Evolutionary conservation across 2,797 vertebrate genomes (phyloP), one percentile per base, ranked within the genome.

Genomic region (Acanthurus leucopareius): DNA sequence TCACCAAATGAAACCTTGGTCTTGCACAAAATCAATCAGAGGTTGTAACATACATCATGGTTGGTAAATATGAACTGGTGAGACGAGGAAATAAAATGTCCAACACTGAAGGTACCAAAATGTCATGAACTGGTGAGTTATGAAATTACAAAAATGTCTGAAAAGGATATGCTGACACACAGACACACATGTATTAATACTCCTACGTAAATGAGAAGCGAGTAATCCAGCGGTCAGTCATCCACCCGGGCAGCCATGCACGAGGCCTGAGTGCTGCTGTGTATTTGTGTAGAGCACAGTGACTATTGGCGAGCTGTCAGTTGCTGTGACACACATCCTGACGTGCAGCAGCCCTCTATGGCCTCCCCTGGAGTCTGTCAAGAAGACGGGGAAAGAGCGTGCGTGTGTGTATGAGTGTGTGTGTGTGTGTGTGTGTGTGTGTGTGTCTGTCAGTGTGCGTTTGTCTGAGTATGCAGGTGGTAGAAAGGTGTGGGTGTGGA

Each of bases 281-380:
- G 83, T 77, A 64, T 85, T 70, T 88, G 81, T 88, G 80, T 84
- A 56, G 75, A 87, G 82, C 77, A 78, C 69, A 73, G 86, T 57
- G 73, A 87, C 88, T 92, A 94, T 91, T 86, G 92, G 88, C 73
- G 80, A 91, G 87, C 93, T 92, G 93, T 93, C 94, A 93, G 82
- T 61, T 64, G 67, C 80, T 84, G 69, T 83, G 90, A 92, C 90
- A 90, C 79, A 83, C 88, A 87, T 44, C 63, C 77, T 86, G 89
- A 89, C 38, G 15, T 71, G 79, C 61, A 79, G 72, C 77, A 79
- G 85, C 84, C 73, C 84, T 73, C 49, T 64, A 49, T 63, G 79
- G 80, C 83, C 82, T 78, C 83, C 86, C 72, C 72, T 67, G 77
- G 83, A 87, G 84, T 77, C 86, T 85, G 87, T 91, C 90, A 90